phyloP scores from a whole-genome alignment of 2,888 invertebrate genomes.

The Dysmachus trigonus region DNA sequence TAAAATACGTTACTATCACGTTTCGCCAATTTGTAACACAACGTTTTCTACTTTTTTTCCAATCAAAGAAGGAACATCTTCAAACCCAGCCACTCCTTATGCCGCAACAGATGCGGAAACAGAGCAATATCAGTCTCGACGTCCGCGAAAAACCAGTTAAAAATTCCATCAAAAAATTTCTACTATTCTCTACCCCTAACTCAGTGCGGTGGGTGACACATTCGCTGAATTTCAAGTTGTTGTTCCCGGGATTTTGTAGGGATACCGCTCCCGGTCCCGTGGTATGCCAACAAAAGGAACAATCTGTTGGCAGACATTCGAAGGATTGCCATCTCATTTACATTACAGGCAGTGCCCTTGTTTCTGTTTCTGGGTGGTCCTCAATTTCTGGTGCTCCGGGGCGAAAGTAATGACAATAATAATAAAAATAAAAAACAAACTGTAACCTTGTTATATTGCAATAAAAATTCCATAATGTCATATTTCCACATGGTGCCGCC shows the following conservation, averaged over 20 bases:
- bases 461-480: conserved; percentile 42
- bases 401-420: conserved; percentile 27
- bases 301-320: neutral
- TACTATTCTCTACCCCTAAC: conserved; percentile 2
- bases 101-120: neutral
- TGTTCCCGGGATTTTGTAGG: neutral
- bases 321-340: neutral
- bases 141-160: neutral
- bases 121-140: neutral
- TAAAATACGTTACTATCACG: neutral
- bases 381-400: neutral
- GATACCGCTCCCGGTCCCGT: neutral
- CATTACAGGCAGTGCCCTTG: neutral
- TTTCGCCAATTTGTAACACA: neutral
- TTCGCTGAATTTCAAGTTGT: neutral
- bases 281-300: neutral
- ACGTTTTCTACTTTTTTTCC: neutral
- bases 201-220: neutral
- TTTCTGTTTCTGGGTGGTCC: neutral
- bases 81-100: neutral
- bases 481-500: conserved; percentile 37
- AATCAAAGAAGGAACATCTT: neutral
- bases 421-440: conserved; percentile 37
- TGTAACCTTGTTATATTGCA: conserved; percentile 42
- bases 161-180: conserved; percentile 15